A percentile compares a stretch with the other conserved stretches of the same genome.
These are phyloP conservation scores for Colossoma macropomum DNA, from an alignment of 2,113 vertebrate genomes.

Conservation along the genomic window DNA sequence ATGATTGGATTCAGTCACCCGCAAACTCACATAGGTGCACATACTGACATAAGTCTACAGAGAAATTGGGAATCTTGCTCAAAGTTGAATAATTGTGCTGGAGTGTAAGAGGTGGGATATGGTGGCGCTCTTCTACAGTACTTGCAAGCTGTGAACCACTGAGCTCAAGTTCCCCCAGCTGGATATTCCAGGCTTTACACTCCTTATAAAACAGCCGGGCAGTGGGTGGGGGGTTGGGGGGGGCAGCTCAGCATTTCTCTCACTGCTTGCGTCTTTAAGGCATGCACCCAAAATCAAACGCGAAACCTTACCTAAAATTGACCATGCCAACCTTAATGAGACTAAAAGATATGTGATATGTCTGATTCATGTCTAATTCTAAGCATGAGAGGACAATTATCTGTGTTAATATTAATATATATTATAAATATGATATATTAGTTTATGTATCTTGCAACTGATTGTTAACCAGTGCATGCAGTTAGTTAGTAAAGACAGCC, in stretches of 20 bases:
- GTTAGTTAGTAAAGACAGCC: conserved; percentile 53
- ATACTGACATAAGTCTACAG: conserved; percentile 44
- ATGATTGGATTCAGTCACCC: conserved; percentile 37
- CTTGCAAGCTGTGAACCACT: conserved; percentile 45
- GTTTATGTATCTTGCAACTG: background rate
- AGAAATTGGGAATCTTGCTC: conserved; percentile 24
- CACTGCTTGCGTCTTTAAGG: conserved; percentile 57
- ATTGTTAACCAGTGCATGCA: conserved; percentile 38
- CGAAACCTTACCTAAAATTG: background rate
- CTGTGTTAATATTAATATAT: too few species aligned
- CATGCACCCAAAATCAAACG: conserved; percentile 17
- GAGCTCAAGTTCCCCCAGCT: conserved; percentile 61
- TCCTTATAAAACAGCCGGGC: conserved; percentile 69
- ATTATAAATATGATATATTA: too few species aligned
- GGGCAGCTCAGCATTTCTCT: conserved; percentile 69
- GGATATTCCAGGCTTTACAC: conserved; percentile 66
- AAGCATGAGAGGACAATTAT: conserved; percentile 1
- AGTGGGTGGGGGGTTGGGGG: conserved; percentile 50
- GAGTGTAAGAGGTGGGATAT: background rate
- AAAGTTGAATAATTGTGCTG: conserved; percentile 18
- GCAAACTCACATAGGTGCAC: conserved; percentile 11
- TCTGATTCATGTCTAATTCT: background rate
- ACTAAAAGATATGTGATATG: background rate
- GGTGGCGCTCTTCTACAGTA: conserved; percentile 50
- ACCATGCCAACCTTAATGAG: conserved; percentile 2